Evolutionary conservation across 2,797 vertebrate species (phyloP), one percentile per base, ranked within the genome.

Genomic region (Somateria mollissima): DNA sequence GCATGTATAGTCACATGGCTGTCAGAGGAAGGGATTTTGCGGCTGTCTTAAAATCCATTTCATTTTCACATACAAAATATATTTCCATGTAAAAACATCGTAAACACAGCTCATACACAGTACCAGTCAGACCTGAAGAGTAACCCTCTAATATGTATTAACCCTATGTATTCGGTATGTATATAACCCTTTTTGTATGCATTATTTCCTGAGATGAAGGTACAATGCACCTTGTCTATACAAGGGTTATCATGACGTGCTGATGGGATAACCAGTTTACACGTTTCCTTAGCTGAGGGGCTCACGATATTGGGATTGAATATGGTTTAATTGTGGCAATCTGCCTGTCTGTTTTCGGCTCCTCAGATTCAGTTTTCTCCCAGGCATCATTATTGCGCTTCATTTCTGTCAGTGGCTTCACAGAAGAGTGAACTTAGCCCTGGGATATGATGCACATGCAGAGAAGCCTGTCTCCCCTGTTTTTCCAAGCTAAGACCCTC

Each of bases 1-100:
- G 2, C 0, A 0, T 60, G 85, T 39, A 10, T 30, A 60, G 28
- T 74, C 19, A 32, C 0, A 0, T 32, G 41, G 32, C 11, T 58
- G 7, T 22, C 71, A 78, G 57, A 51, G 6, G 21, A 61, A 62
- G 2, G 8, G 11, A 32, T 71, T 84, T 34, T 91, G 28, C 62
- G 61, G 54, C 20, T 45, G 13, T 21, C 39, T 58, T 62, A 87
- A 85, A 82, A 78, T 25, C 18, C 6, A 7, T 58, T 80, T 45
- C 58, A 72, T 61, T 77, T 71, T n/a, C 27, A 66, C 2, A 22
- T 80, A 4, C 41, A 30, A 69, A 77, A 53, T 49, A 20, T 2
- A 22, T 57, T 54, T 85, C 9, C 20, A 3, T 30, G 3, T n/a
- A 65, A 67, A 54, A 12, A 41, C 28, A 34, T 84, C 1, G 1